phyloP scores from a whole-genome alignment of 2,797 vertebrate species.

The Ptychobarbus kaznakovi region DNA sequence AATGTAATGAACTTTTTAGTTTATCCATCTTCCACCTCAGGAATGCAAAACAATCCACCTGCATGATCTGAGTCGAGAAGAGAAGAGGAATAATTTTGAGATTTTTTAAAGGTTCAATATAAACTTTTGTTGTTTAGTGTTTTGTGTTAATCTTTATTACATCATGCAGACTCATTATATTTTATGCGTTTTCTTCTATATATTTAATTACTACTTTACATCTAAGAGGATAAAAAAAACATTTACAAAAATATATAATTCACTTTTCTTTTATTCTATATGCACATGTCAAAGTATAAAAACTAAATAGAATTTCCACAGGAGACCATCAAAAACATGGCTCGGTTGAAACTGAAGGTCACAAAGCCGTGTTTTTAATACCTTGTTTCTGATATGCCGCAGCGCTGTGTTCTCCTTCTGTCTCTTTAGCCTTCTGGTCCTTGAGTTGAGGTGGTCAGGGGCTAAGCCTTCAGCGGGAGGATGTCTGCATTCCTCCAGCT shows the following conservation, averaged over 20 bases:
- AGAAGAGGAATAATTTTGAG: conserved; percentile 2
- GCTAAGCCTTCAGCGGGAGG: conserved; percentile 60
- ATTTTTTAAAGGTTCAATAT: background rate
- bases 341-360: conserved; percentile 25
- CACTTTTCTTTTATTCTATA: background rate
- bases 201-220: background rate
- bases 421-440: conserved; percentile 35
- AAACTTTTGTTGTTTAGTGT: background rate
- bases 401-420: conserved; percentile 40
- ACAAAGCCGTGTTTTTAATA: conserved; percentile 43
- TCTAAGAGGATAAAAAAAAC: no score
- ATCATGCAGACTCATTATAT: background rate
- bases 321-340: conserved; percentile 15
- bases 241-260: background rate
- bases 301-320: conserved; percentile 14
- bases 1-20: conserved; percentile 97
- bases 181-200: background rate
- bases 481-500: conserved; percentile 59
- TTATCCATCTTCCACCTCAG: conserved; percentile 91
- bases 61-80: conserved; percentile 6
- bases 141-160: background rate
- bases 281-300: background rate
- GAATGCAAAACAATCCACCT: conserved; percentile 93
- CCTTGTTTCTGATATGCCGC: conserved; percentile 38
- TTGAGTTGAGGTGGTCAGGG: conserved; percentile 42